A percentile compares a stretch with the other conserved stretches of the same genome.
These are phyloP conservation scores for Xestobium rufovillosum DNA, from an alignment of 2,888 invertebrate species.

Conservation along the genomic window DNA sequence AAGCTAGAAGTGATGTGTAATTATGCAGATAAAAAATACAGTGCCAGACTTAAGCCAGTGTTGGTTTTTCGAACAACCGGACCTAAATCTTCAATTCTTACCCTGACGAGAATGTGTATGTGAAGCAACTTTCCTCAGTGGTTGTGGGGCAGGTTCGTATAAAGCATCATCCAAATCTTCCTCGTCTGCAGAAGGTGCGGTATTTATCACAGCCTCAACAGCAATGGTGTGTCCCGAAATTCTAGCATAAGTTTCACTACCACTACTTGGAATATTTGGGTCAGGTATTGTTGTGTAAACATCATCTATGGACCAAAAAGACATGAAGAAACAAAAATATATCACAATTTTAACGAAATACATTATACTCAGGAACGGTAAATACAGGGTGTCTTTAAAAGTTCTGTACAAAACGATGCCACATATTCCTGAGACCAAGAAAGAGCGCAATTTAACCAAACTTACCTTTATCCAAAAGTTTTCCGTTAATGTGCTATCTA, in stretches of 20 bases:
- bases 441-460: no score
- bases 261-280: slow-evolving; percentile 59
- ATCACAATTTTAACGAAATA: no score
- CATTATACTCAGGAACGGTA: no score
- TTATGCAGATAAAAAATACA: slow-evolving; percentile 4
- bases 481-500: no score
- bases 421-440: no score
- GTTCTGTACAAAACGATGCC: no score
- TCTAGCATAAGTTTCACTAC: slow-evolving; percentile 82
- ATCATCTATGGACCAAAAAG: slow-evolving; percentile 71
- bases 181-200: slow-evolving; percentile 24
- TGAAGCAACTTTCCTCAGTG: slow-evolving; percentile 51
- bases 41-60: slow-evolving; percentile 8
- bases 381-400: no score
- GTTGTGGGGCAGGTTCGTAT: slow-evolving; percentile 45
- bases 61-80: no score
- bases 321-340: slow-evolving; percentile 15
- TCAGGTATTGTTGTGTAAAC: slow-evolving; percentile 89
- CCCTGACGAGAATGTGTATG: slow-evolving; percentile 56
- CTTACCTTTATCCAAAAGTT: no score
- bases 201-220: slow-evolving; percentile 38
- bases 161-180: slow-evolving; percentile 31
- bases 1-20: slow-evolving; percentile 44
- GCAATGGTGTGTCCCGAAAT: slow-evolving; percentile 53
- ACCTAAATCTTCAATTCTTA: no score